Evolutionary conservation across 2,888 invertebrate genomes (phyloP), one percentile per base, ranked within the genome.

Genomic region (Chelonus formosanus): DNA sequence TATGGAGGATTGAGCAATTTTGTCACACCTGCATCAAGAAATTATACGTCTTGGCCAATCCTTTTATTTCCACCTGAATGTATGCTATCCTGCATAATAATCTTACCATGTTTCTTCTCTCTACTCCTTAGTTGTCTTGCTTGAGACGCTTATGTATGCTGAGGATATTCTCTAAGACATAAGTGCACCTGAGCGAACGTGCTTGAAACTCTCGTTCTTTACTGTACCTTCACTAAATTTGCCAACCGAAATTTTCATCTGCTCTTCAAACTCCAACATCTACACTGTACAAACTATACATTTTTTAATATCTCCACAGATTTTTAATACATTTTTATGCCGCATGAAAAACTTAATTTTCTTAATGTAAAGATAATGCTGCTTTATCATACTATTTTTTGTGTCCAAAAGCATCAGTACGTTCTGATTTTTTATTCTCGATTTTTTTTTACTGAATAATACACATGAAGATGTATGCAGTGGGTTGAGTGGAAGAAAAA

Each of bases 41-140:
- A 67, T 74, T 73, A 71, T 72, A 58, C 70, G 48, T 47, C 61
- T 52, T 54, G 59, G 43, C 53, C 54, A 55, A 48, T 50, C 63
- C 65, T 31, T 32, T 61, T 61, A 55, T 36, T 59, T 59, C 59
- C 50, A n/a, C 36, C 8, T 54, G 35, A 36, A 61, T 57, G 61
- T 67, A 66, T 52, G 69, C 73, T 69, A 73, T 72, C 69, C 70
- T 67, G 69, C 72, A 74, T 75, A 75, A 71, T 73, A 76, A 76
- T 76, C 70, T 67, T 47, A 61, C 64, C 60, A 54, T 44, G 40
- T 64, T 52, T 67, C 61, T 57, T 56, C 52, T 8, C 58, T n/a
- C 64, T 31, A 40, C 53, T 45, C 54, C 54, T 62, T 47, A 58
- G 36, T 5, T 8, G 20, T 31, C 20, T 36, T 58, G 10, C 64